Evolutionary conservation across 2,888 invertebrate species (phyloP).

Genomic region (Drosophila meridionalis): DNA sequence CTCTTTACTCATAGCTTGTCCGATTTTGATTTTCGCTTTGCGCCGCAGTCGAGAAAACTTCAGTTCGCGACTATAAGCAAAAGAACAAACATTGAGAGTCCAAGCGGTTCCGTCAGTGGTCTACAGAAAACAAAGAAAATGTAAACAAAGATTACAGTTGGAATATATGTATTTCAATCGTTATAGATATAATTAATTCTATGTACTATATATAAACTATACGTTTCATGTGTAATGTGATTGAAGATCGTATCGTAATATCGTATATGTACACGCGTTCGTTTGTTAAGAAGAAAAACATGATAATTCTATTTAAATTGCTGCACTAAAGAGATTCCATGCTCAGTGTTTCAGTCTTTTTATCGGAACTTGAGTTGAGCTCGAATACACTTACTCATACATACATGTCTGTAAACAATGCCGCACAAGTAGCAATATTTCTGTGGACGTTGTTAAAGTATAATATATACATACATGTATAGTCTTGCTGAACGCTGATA

Average conservation of each 20-base stretch:
- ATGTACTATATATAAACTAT: not conserved
- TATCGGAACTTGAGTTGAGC: not conserved
- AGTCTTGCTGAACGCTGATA: not conserved
- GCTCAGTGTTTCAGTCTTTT: not conserved
- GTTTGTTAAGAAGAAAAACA: too few relatives aligned
- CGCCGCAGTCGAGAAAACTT: not conserved
- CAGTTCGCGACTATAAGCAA: slow-evolving; percentile 14
- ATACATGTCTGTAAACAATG: not conserved
- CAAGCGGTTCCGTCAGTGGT: too few relatives aligned
- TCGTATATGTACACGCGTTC: too few relatives aligned
- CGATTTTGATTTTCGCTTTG: not conserved
- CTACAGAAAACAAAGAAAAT: not conserved
- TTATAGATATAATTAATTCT: not conserved
- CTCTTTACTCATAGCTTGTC: not conserved
- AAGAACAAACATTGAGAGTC: not conserved
- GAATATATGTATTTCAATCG: not conserved
- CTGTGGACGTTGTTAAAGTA: not conserved
- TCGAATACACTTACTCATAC: not conserved
- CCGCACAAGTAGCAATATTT: not conserved
- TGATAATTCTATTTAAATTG: not conserved
- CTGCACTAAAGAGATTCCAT: not conserved
- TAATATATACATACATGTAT: not conserved
- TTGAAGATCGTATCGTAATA: not conserved
- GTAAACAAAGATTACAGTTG: not conserved
- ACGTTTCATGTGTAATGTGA: not conserved